phyloP scores from a whole-genome alignment of 2,113 vertebrate genomes.

The Sylvilagus bachmani region DNA sequence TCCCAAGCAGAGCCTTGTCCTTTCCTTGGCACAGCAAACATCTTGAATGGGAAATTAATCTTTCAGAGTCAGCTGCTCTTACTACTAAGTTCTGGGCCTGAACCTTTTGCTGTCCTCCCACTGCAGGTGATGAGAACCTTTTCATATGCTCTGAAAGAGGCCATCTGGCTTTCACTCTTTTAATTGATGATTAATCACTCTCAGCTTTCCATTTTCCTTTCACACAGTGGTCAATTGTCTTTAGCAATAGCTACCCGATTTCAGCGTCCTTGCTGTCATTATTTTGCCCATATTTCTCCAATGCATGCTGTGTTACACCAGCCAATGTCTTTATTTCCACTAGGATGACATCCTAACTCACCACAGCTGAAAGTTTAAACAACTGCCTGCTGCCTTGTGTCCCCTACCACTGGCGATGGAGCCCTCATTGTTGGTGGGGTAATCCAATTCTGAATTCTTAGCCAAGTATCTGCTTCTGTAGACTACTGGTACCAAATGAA shows the following conservation, averaged over 20 bases:
- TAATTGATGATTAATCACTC: constrained; percentile 23
- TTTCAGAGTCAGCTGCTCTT: constrained; percentile 23
- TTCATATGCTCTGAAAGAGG: background rate
- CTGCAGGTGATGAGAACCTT: background rate
- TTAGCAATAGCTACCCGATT: background rate
- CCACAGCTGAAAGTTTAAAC: background rate
- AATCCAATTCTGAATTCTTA: background rate
- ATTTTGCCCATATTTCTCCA: background rate
- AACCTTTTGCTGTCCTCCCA: background rate
- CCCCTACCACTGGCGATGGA: background rate
- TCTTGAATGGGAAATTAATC: background rate
- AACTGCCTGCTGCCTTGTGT: background rate
- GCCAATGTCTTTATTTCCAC: background rate
- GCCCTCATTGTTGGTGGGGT: background rate
- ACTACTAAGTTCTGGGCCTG: background rate
- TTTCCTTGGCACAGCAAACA: background rate
- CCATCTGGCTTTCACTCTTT: constrained; percentile 31
- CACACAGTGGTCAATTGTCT: background rate
- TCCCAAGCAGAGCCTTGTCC: background rate
- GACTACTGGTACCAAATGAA: background rate
- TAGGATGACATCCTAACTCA: background rate
- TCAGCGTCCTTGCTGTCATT: background rate
- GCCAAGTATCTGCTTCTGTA: background rate
- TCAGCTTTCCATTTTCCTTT: constrained; percentile 23
- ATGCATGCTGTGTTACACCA: background rate